A percentile compares a stretch with the other conserved stretches of the same genome.
Conservation (phyloP, 2,888 invertebrate genomes). For the Chromoteleia sp. region DNA sequence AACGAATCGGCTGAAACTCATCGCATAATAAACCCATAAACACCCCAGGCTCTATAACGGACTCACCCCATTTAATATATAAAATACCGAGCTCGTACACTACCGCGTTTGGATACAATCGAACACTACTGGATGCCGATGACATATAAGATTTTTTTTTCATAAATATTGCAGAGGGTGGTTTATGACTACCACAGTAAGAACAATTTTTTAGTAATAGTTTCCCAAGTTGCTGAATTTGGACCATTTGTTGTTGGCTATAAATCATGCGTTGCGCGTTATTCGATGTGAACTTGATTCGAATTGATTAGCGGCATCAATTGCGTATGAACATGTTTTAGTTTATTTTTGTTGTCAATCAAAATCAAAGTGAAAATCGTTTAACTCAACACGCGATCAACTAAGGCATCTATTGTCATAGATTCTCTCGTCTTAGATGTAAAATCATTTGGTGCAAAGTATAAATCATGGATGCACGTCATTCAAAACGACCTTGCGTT, state of each 20-base stretch:
- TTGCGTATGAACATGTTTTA: too few species aligned
- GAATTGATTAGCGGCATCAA: too few species aligned
- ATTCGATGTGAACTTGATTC: too few species aligned
- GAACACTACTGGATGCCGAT: slow-evolving; percentile 44
- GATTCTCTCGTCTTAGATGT: slow-evolving; percentile 1
- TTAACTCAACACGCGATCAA: too few species aligned
- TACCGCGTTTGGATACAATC: slow-evolving; percentile 65
- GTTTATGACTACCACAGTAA: too few species aligned
- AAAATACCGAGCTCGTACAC: slow-evolving; percentile 75
- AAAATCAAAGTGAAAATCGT: too few species aligned
- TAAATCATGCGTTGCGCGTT: too few species aligned
- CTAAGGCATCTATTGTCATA: too few species aligned
- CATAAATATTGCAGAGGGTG: background rate
- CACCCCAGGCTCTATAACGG: slow-evolving; percentile 78
- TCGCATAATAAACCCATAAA: slow-evolving; percentile 85
- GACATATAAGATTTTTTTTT: slow-evolving; percentile 53
- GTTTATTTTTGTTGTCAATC: background rate
- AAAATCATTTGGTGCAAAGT: slow-evolving; percentile 21
- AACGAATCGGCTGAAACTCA: slow-evolving; percentile 73
- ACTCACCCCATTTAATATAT: slow-evolving; percentile 73
- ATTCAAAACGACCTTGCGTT: slow-evolving; percentile 77
- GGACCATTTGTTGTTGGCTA: too few species aligned
- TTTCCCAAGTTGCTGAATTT: too few species aligned
- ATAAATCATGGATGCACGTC: slow-evolving; percentile 58
- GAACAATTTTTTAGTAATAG: too few species aligned